These are phyloP conservation scores for Podarcis muralis DNA, from an alignment of 2,113 vertebrate species.

Conservation along the genomic window DNA sequence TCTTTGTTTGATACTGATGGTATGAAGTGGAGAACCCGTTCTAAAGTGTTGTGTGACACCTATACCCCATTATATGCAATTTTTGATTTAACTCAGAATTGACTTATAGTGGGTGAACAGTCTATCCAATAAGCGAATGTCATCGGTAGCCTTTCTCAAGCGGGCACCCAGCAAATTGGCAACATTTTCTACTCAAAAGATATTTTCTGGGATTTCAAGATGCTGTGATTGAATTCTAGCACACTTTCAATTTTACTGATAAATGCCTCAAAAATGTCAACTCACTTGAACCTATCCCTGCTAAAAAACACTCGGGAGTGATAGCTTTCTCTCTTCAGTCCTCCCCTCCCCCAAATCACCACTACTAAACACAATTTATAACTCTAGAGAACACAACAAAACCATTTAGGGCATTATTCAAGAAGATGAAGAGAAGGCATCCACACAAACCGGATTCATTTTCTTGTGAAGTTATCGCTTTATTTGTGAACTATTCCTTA, in stretches of 20 bases:
- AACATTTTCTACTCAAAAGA: conserved; percentile 29
- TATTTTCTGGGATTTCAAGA: conserved; percentile 18
- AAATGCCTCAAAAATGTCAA: conserved; percentile 27
- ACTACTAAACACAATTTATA: conserved; percentile 51
- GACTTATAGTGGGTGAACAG: conserved; percentile 13
- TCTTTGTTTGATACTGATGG: background rate
- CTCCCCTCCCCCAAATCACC: background rate
- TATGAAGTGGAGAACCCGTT: background rate
- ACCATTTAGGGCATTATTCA: conserved; percentile 56
- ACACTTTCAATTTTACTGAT: conserved; percentile 13
- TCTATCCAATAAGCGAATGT: conserved; percentile 30
- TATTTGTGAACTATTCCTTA: background rate
- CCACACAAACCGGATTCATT: conserved; percentile 45
- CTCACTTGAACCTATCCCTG: background rate
- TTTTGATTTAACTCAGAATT: conserved; percentile 30
- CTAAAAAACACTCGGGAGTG: conserved; percentile 31
- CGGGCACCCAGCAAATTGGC: conserved; percentile 4
- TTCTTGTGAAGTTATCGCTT: background rate
- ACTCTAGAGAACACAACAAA: conserved; percentile 53
- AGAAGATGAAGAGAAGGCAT: conserved; percentile 46
- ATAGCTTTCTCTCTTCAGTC: conserved; percentile 51
- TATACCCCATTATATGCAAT: background rate
- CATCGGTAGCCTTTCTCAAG: conserved; percentile 44
- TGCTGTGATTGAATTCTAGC: conserved; percentile 29
- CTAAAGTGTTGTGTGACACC: conserved; percentile 12